These are phyloP conservation scores for Aplidium turbinatum DNA, from an alignment of 23 tunicate species.

Conservation along the genomic window DNA sequence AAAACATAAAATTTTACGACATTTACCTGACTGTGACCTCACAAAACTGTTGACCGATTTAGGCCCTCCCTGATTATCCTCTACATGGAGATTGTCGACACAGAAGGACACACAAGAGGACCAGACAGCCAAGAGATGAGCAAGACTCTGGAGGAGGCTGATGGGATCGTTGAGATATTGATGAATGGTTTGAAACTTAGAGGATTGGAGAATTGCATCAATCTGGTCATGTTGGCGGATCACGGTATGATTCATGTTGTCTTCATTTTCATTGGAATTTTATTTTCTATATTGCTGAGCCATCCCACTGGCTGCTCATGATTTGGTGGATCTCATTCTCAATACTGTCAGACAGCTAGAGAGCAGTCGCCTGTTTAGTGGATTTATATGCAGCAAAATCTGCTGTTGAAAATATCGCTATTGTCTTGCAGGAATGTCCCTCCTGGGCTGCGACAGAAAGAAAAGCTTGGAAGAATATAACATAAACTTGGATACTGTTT, in stretches of 20 bases:
- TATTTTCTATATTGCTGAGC: neutral
- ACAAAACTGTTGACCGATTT: too few species aligned
- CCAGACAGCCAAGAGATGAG: constrained; percentile 48
- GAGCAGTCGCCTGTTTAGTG: too few species aligned
- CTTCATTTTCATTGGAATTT: too few species aligned
- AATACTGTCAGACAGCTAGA: too few species aligned
- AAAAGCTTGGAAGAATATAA: constrained; percentile 64
- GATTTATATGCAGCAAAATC: too few species aligned
- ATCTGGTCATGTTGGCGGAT: constrained; percentile 75
- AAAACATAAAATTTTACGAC: too few species aligned
- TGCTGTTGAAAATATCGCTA: too few species aligned
- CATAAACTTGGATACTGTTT: constrained; percentile 52
- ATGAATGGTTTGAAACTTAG: constrained; percentile 74
- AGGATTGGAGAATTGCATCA: constrained; percentile 83
- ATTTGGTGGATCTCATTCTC: too few species aligned
- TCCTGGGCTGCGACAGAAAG: constrained; percentile 48
- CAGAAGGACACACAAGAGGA: constrained; percentile 64
- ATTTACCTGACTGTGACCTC: too few species aligned
- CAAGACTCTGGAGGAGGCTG: constrained; percentile 32
- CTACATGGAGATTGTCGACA: constrained; percentile 73
- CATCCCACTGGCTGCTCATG: too few species aligned
- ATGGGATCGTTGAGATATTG: constrained; percentile 52
- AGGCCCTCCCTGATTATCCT: constrained; percentile 74
- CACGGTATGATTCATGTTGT: too few species aligned
- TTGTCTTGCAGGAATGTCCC: constrained; percentile 67